Base-by-base conservation (phyloP, 2,797 vertebrate genomes). In the Neosilurus mollespiculum region DNA sequence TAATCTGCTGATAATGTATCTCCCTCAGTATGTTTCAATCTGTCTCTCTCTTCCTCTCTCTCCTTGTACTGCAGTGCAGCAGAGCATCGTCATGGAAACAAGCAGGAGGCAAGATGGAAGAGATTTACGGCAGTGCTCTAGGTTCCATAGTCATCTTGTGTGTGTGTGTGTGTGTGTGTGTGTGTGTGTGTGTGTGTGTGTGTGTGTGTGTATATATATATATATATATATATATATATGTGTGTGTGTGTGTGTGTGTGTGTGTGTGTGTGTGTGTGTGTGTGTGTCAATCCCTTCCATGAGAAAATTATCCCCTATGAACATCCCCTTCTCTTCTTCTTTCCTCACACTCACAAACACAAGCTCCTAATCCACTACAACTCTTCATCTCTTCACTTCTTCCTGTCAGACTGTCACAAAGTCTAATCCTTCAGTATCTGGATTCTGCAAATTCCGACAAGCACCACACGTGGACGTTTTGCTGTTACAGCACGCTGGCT, bases 71-170 rank as follows among this genome's bases (percentile, higher is more conserved):
- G 81, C 70, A 90, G 90, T 84, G 81, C 89, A 89, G 88, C 91
- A 89, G 90, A 92, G 81, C 77, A 94, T 94, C 90, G 93, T 93
- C 94, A 94, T 94, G 93, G 93, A 93, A 94, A 95, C 94, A 92
- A 88, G 92, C 65, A 82, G 84, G 92, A 93, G 92, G 92, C 90
- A 93, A 93, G 93, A 93, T 93, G 91, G 92, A 91, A 91, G 89
- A 87, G 53, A 92, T 88, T 90, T 82, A 87, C 82, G 81, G 86
- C 84, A 87, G 87, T 86, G 88, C 90, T 93, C 87, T 89, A 89
- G 5, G 75, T 43, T 83, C 18, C 34, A n/a, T 81, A 81, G 54
- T 70, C 62, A 80, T 66, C 64, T 81, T 11, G 4, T 69, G 69
- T 61, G 61, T 71, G 73, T 62, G 43, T 69, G 65, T 72, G 62